Percentiles rank a stretch among this genome's conserved stretches.
phyloP scores from a whole-genome alignment of 2,797 vertebrate species.

The Pangasius mekongensis region DNA sequence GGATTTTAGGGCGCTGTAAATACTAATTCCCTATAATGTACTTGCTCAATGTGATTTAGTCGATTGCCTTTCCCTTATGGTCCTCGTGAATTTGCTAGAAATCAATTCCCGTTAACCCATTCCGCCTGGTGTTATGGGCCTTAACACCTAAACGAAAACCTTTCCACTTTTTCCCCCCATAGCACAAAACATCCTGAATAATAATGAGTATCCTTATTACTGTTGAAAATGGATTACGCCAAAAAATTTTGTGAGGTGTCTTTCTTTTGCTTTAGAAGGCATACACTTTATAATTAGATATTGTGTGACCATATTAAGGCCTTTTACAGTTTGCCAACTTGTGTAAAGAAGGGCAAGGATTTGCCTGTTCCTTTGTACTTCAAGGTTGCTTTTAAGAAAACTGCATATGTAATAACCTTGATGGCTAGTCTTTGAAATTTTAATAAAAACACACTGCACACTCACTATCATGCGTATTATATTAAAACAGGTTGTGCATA shows the following conservation, averaged over 20 bases:
- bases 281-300: neutral
- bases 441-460: neutral
- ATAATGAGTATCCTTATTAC: neutral
- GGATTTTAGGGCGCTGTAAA: neutral
- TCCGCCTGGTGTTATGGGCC: neutral
- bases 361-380: neutral
- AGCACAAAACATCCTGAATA: neutral
- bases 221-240: neutral
- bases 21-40: constrained; percentile 27
- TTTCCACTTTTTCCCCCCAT: neutral
- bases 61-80: neutral
- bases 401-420: neutral
- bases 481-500: neutral
- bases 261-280: neutral
- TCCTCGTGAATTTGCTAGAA: neutral
- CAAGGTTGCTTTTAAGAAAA: neutral
- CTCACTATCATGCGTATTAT: neutral
- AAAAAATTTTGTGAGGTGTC: constrained; percentile 29
- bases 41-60: neutral
- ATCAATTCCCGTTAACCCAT: neutral
- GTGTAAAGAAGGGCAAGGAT: neutral
- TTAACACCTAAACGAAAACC: neutral
- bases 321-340: constrained; percentile 6
- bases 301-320: neutral
- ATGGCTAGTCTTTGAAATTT: neutral